Evolutionary conservation across 2,113 vertebrate species (phyloP), one percentile per base, ranked within the genome.

Genomic region (Synodontis membranacea): DNA sequence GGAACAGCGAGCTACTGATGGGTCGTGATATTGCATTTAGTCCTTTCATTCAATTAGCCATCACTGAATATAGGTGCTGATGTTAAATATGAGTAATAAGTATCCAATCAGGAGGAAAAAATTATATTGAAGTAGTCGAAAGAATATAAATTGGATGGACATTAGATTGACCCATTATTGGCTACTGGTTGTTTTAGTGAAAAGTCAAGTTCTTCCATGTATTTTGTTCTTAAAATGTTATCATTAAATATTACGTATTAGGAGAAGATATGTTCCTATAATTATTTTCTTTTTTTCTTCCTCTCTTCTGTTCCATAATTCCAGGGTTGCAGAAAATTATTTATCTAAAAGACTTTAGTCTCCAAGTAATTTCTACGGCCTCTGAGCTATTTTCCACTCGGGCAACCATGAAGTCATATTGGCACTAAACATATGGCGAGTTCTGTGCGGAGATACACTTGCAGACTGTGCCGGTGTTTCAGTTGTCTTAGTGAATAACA

Each of bases 371-470:
- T 94, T 92, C 88, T 88, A 90, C 89, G 91, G 93, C 93, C 93
- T 88, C 87, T 86, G 56, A 93, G 94, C 93, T 94, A 95, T 95
- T 95, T 96, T 96, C 95, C 94, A 95, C 93, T 94, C 91, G 90
- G 92, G 93, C 93, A 91, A 95, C 93, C 93, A 91, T 94, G 94
- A 95, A 96, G 94, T 94, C 93, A 91, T 95, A 95, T 95, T 95
- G 95, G 95, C 94, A 95, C 94, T 94, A 94, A 94, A 94, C 95
- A 96, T 96, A 96, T 96, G 95, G 95, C 91, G 90, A 92, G 92
- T 90, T 92, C 92, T 92, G 91, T 93, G 94, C 92, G 89, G 91
- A 94, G 93, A 95, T 93, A 93, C 91, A 92, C 93, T 94, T 84
- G 89, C 91, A 94, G 93, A 94, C 92, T 93, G 90, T 89, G 89